Conservation (phyloP, 2,113 vertebrate genomes). For the Tautogolabrus adspersus region DNA sequence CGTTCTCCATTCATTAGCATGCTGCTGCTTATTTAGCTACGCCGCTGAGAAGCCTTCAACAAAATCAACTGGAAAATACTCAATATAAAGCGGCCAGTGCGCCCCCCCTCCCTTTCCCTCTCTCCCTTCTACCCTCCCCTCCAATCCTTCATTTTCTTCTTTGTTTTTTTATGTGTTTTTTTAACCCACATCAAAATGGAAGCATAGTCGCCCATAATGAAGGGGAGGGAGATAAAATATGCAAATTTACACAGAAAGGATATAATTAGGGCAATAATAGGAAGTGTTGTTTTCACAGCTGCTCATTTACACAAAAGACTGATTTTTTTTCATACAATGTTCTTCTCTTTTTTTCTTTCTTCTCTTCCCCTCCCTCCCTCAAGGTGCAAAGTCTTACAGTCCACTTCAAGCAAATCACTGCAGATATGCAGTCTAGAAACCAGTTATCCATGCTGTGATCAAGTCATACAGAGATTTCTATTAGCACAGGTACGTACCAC, state of each 20-base stretch:
- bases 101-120: conserved; percentile 23
- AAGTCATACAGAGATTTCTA: conserved; percentile 46
- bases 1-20: conserved; percentile 82
- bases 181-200: conserved; percentile 73
- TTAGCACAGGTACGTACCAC: conserved; percentile 43
- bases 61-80: conserved; percentile 84
- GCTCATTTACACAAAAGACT: conserved; percentile 77
- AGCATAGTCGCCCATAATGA: conserved; percentile 76
- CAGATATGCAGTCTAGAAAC: conserved; percentile 39
- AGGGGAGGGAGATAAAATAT: conserved; percentile 79
- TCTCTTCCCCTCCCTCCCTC: background rate
- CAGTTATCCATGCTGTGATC: conserved; percentile 36
- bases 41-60: conserved; percentile 76
- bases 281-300: conserved; percentile 85
- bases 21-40: conserved; percentile 80
- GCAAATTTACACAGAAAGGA: conserved; percentile 82
- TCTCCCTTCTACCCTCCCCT: conserved; percentile 16
- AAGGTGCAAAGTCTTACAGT: conserved; percentile 43
- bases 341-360: conserved; percentile 15
- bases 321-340: conserved; percentile 59
- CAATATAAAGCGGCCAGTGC: conserved; percentile 67
- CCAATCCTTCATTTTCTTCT: conserved; percentile 43
- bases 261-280: conserved; percentile 82
- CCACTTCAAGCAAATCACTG: conserved; percentile 58
- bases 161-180: conserved; percentile 58